Conservation (phyloP, 1,140 invertebrate species). For the Physella acuta region DNA sequence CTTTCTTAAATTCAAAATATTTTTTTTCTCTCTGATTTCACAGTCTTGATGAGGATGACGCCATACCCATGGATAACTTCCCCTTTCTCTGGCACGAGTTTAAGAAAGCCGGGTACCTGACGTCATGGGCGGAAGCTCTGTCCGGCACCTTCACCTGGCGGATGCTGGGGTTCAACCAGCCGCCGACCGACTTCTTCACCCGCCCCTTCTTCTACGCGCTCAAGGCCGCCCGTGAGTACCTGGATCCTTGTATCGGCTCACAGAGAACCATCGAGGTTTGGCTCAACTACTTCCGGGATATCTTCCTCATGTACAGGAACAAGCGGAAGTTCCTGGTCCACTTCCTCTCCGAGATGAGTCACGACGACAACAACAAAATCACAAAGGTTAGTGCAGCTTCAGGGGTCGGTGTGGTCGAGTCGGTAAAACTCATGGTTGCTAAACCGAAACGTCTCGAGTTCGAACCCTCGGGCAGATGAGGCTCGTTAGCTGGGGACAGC, state of each 20-base stretch:
- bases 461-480: no score
- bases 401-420: no score
- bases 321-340: conserved; percentile 78
- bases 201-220: conserved; percentile 74
- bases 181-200: conserved; percentile 90
- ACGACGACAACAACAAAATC: conserved; percentile 73
- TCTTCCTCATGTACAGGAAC: conserved; percentile 67
- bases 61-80: conserved; percentile 76
- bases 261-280: conserved; percentile 73
- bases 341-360: conserved; percentile 83
- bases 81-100: conserved; percentile 65
- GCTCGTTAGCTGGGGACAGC: no score
- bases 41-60: no score
- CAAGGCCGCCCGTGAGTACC: no score
- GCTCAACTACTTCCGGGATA: conserved; percentile 69
- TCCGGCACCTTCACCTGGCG: conserved; percentile 88
- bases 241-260: conserved; percentile 77
- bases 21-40: no score
- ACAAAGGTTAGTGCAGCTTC: conserved; percentile 68
- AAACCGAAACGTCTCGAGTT: no score
- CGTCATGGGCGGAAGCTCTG: conserved; percentile 84
- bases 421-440: no score
- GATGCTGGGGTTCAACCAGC: conserved; percentile 80
- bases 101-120: conserved; percentile 67
- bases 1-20: no score